Base-by-base conservation (phyloP, 2,888 invertebrate species). In the Xestia sexstrigata region DNA sequence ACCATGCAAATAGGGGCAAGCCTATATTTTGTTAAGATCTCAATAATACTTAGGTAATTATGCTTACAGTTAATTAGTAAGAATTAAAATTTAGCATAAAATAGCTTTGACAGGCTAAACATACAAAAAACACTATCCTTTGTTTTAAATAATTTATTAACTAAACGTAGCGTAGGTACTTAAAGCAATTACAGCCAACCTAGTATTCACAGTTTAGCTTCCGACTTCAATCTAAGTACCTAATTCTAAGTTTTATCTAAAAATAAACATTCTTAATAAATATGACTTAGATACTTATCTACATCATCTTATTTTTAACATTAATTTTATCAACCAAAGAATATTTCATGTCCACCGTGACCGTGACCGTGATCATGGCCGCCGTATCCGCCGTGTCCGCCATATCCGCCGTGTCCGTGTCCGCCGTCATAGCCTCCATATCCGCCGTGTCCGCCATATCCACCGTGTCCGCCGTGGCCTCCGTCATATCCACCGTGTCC, bases 391-490 rank as follows among this genome's bases (percentile, higher is more conserved):
- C 60, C 17, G 26, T 74, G 6, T 1, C 17, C 67, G n/a, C 45
- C n/a, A 2, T 70, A 13, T 20, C 70, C 58, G 4, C 30, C 35
- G 1, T 42, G 13, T 1, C 77, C 60, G 3, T 74, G 20, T 3
- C 74, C 79, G 6, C 52, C 70, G 26, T 26, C 39, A 13, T 49
- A 11, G 0, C 83, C 78, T 0, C 81, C 78, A 39, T 26, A 8
- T 0, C 39, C 23, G 4, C n/a, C 30, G 5, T 70, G 17, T 1
- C 49, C 75, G 1, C 35, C 35, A 35, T 47, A 1, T 47, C 73
- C 62, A 5, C 15, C 49, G 15, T 23, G 23, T 23, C 73, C 23
- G 4, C 60, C 17, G 26, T 74, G 6, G 2, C 17, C 67, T 15
- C 45, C n/a, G 5, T 26, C 39, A 13, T 49, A 11, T 0, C 83